Evolutionary conservation across 2,888 invertebrate genomes (phyloP).

Genomic region (Nomada fucata): DNA sequence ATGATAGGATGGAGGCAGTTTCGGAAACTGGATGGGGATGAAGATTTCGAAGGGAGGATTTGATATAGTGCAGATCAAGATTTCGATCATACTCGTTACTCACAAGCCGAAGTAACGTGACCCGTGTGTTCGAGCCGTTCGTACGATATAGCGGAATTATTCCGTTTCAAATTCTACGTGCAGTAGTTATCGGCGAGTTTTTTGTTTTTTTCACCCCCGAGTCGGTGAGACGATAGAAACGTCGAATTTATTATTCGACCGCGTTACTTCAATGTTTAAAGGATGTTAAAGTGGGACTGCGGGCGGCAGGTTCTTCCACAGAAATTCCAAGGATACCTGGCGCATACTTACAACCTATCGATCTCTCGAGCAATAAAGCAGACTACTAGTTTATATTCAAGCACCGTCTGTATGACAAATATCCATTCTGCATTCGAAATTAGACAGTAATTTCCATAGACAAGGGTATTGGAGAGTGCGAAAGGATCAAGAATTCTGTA

Average conservation of each 20-base stretch:
- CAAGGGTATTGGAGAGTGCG: too few species aligned
- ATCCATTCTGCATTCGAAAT: background rate
- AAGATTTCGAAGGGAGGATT: background rate
- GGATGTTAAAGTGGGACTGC: background rate
- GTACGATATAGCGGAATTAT: too few species aligned
- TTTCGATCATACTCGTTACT: constrained; percentile 14
- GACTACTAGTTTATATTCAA: background rate
- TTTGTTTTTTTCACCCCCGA: background rate
- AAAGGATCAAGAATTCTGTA: too few species aligned
- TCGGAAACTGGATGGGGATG: constrained; percentile 1
- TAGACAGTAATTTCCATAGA: constrained; percentile 2
- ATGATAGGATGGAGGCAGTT: constrained; percentile 15
- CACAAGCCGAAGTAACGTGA: background rate
- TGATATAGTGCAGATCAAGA: constrained; percentile 4
- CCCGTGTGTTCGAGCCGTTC: too few species aligned
- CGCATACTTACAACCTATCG: constrained; percentile 7
- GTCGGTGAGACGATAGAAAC: background rate
- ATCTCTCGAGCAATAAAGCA: constrained; percentile 1
- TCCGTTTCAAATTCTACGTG: background rate
- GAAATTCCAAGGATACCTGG: background rate
- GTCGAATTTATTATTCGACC: background rate
- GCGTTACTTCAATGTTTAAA: background rate
- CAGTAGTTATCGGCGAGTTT: background rate
- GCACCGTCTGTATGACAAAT: background rate
- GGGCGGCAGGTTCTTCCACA: too few species aligned